Base-by-base conservation (phyloP, 2,888 invertebrate genomes). In the Hydrotaea diabolus region DNA sequence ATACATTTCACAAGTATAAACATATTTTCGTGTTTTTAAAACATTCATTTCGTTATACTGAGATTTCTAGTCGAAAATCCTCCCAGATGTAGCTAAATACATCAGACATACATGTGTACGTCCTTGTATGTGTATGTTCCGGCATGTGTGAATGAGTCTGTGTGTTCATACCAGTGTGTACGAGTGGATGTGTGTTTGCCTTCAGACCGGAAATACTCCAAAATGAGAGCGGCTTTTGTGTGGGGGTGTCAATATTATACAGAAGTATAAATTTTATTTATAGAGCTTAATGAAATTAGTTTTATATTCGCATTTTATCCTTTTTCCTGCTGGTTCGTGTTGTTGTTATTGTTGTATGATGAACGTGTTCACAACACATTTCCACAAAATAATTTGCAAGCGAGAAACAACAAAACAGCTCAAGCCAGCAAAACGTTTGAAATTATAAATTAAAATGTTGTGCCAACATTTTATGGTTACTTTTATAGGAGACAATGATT, bases 171-270 rank as follows among this genome's bases (percentile, higher is more conserved):
- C n/a, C n/a, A n/a, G 26, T 59, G 23, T 36, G 11, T 46, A 2
- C 19, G 46, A 4, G 46, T 46, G 39, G n/a, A n/a, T 23, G 46
- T 46, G 21, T 69, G 39, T 21, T 39, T 66, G 17, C 69, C 43
- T 69, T 46, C 15, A 69, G 7, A 69, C 69, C 69, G 66, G 66
- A 66, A 66, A 39, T 66, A 43, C 66, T 66, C 39, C 66, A 66
- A 69, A 69, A 69, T 23, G 69, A 69, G 69, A 46, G 43, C 59
- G 69, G 66, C 39, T 66, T 43, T 39, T 69, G 46, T 69, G 15
- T 77, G 21, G 15, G 72, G 82, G 72, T 76, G 72, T 83, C 64
- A 72, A 75, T 76, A 46, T 72, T 59, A 46, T 71, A 59, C 39
- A 49, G 11, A 57, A 36, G 36, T 39, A 73, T 59, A 43, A 39